A percentile compares a stretch with the other conserved stretches of the same genome.
These are phyloP conservation scores for Drosophila atroscutellata DNA, from an alignment of 2,888 invertebrate genomes.

Conservation along the genomic window DNA sequence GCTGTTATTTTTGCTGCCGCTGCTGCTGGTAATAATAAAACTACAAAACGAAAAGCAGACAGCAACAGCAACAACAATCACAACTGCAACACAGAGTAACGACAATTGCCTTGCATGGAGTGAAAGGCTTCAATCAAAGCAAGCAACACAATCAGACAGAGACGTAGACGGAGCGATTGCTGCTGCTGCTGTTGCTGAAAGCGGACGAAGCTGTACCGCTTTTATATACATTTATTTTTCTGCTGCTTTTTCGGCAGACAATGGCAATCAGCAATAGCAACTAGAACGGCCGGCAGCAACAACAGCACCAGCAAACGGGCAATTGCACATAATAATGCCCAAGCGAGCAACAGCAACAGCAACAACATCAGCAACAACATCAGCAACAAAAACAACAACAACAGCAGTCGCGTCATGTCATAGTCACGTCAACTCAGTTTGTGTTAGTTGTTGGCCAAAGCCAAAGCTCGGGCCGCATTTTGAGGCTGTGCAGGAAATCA, in stretches of 20 bases:
- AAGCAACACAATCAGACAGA: conserved; percentile 72
- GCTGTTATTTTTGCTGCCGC: conserved; percentile 48
- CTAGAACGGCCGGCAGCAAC: conserved; percentile 75
- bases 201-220: conserved; percentile 64
- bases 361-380: conserved; percentile 42
- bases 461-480: conserved; percentile 60
- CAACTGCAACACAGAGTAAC: conserved; percentile 59
- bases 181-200: conserved; percentile 51
- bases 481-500: conserved; percentile 79
- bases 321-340: conserved; percentile 79
- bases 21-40: conserved; percentile 75
- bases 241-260: conserved; percentile 75
- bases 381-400: conserved; percentile 41
- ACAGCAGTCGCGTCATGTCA: conserved; percentile 76
- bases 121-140: conserved; percentile 83
- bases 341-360: conserved; percentile 66
- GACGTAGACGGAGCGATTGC: conserved; percentile 73
- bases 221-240: conserved; percentile 66
- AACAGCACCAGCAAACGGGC: conserved; percentile 64
- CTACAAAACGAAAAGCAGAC: conserved; percentile 75
- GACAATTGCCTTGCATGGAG: conserved; percentile 82
- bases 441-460: conserved; percentile 61
- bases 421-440: conserved; percentile 80
- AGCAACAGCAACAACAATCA: conserved; percentile 47
- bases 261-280: conserved; percentile 76